Base-by-base conservation (phyloP, 2,888 invertebrate genomes). In the Heliconius sara region DNA sequence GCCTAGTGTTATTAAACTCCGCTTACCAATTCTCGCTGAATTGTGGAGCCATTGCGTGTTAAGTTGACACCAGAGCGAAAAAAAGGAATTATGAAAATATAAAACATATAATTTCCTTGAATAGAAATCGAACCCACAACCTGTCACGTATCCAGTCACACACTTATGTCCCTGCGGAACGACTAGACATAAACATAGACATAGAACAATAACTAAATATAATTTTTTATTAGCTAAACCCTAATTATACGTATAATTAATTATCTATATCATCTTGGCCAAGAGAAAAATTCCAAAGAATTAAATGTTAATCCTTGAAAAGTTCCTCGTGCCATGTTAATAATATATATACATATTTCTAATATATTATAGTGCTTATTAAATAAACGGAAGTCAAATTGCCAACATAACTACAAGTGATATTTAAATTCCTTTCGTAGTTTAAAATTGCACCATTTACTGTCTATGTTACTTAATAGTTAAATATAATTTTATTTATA, bases 381-480 rank as follows among this genome's bases (percentile, higher is more conserved):
- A 72, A 72, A 57, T 30, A 57, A 30, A 72, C 52, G 52, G 52
- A 72, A 30, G 30, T 57, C 52, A 12, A 72, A 57, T 72, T 5
- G 30, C 52, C 2, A 19, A 25, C 27, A 22, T 72, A 22, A 19
- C 27, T 71, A 47, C 1, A 12, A 12, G 13, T 70, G 25, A n/a
- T n/a, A 67, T 67, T 67, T 22, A 67, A 67, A 34, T 67, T 47
- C 47, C 47, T 47, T 47, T 47, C 34, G 34, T 34, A 34, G 4
- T 34, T 34, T 34, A 39, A 39, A 39, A 39, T 39, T 39, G 39
- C 39, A 39, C 39, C 39, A 39, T 39, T 39, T 30, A 30, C 30
- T 30, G 39, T 39, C 9, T 39, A 39, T 39, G 10, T 39, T 9
- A 39, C 9, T 39, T 39, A 9, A 39, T 39, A 39, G 39, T 39